phyloP scores from a whole-genome alignment of 2,888 invertebrate species.

The Emmelina monodactyla region DNA sequence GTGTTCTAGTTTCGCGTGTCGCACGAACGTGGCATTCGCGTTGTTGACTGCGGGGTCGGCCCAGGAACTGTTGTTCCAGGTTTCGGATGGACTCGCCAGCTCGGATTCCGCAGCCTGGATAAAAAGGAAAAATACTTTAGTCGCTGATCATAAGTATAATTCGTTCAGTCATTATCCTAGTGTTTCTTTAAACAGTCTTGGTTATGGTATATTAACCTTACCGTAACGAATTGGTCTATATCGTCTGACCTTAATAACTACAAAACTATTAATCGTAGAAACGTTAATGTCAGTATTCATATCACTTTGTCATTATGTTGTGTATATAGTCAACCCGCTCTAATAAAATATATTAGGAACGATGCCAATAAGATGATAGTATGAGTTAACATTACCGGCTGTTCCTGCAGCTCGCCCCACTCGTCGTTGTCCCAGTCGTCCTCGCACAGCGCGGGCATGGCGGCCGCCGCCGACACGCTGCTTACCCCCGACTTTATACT shows the following conservation, averaged over 20 bases:
- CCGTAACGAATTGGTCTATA: too few species aligned
- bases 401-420: constrained; percentile 86
- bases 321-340: too few species aligned
- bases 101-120: constrained; percentile 57
- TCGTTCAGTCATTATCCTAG: too few species aligned
- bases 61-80: constrained; percentile 66
- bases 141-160: too few species aligned
- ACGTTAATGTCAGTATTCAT: too few species aligned
- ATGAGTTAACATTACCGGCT: constrained; percentile 78
- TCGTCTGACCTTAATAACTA: too few species aligned
- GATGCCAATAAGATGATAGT: too few species aligned
- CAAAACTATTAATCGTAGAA: too few species aligned
- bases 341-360: too few species aligned
- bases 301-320: too few species aligned
- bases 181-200: too few species aligned
- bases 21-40: constrained; percentile 40
- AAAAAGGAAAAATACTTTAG: background rate
- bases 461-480: constrained; percentile 58
- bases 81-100: constrained; percentile 67
- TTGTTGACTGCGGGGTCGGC: constrained; percentile 30
- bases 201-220: too few species aligned
- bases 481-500: constrained; percentile 39
- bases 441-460: constrained; percentile 66
- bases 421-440: constrained; percentile 87
- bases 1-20: constrained; percentile 25